Conservation (phyloP, 2,888 invertebrate species). For the Spodoptera littoralis region DNA sequence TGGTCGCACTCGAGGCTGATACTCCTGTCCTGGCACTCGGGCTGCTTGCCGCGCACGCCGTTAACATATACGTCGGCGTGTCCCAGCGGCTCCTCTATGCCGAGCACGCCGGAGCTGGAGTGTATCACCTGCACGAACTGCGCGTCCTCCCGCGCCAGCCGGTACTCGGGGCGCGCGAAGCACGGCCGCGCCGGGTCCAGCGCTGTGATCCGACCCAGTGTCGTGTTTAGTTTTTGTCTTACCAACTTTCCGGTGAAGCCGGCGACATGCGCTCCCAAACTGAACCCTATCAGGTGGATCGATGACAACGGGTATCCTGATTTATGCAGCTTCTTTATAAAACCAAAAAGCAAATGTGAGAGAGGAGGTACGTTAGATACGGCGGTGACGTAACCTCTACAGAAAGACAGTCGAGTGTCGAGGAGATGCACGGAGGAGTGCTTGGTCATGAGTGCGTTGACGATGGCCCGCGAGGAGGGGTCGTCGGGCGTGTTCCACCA, state of each 20-base stretch:
- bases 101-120: constrained; percentile 78
- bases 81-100: constrained; percentile 75
- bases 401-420: constrained; percentile 75
- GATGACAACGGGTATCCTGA: constrained; percentile 77
- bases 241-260: constrained; percentile 81
- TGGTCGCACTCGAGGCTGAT: constrained; percentile 80
- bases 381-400: constrained; percentile 77
- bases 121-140: constrained; percentile 80
- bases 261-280: constrained; percentile 90
- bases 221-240: constrained; percentile 62
- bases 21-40: constrained; percentile 72
- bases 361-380: constrained; percentile 74
- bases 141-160: constrained; percentile 72
- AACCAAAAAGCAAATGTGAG: constrained; percentile 67
- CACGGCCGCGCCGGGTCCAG: constrained; percentile 83
- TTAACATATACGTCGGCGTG: constrained; percentile 82
- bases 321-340: constrained; percentile 66
- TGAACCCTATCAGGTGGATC: constrained; percentile 90
- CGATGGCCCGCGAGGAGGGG: constrained; percentile 73
- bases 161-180: constrained; percentile 67
- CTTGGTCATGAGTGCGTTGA: constrained; percentile 69
- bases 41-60: constrained; percentile 75
- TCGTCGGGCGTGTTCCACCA: constrained; percentile 83
- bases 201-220: constrained; percentile 75
- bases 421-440: constrained; percentile 71